Evolutionary conservation across 2,113 vertebrate genomes (phyloP), one percentile per base, ranked within the genome.

Genomic region (Vidua chalybeata): DNA sequence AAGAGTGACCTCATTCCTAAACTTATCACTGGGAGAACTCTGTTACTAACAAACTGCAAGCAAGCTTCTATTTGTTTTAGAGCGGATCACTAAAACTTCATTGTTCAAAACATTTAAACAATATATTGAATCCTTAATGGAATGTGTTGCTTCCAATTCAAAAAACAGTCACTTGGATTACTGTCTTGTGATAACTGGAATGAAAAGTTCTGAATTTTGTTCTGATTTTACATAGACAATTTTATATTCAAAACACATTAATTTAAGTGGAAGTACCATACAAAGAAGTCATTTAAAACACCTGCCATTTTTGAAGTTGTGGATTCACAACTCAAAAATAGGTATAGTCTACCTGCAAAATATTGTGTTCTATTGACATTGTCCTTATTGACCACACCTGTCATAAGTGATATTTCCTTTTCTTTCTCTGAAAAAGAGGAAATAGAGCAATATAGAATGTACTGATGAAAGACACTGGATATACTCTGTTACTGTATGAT

Each of bases 1-100:
- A 97, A 96, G 93, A 69, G 56, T 87, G 93, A 96, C 95, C 95
- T 91, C 92, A 96, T 96, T 96, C 80, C 67, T 94, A 84, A 92
- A 90, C 19, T 76, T 85, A 48, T 58, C 80, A 73, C 45, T 83
- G 85, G 48, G 39, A 84, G 61, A 89, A 82, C 66, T 72, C 52
- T 87, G 62, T 72, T 67, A 87, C n/a, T n/a, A n/a, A n/a, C 30
- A 31, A 87, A 73, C 54, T 45, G 61, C 82, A 94, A 94, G 94
- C 87, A 95, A 91, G 76, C 74, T 87, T 84, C 78, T 87, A 14
- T 93, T 94, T 93, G 73, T 90, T 87, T 67, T 45, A 58, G 31
- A 33, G 43, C 10, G 17, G 52, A 78, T 89, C 69, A 35, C 35
- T 91, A 67, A 55, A 85, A 93, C 46, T 66, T 52, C 49, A 87